phyloP scores from a whole-genome alignment of 1,140 invertebrate species.

The Chionoecetes opilio region DNA sequence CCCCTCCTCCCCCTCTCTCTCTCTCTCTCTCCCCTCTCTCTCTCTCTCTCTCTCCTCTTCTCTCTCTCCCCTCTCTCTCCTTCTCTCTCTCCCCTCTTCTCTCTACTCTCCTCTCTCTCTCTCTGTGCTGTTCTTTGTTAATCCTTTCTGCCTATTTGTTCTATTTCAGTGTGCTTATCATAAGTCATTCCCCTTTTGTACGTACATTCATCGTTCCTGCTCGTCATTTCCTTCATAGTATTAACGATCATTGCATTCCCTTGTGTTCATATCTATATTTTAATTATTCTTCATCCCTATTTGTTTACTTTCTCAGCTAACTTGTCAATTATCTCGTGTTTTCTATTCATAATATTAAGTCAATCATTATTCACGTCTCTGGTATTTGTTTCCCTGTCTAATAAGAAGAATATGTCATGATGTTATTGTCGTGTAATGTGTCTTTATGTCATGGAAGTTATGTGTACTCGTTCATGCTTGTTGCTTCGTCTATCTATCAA shows the following conservation, averaged over 20 bases:
- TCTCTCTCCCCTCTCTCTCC: too few species aligned
- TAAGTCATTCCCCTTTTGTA: background rate
- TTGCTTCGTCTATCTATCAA: background rate
- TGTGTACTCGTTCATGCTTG: background rate
- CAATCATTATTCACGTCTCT: too few species aligned
- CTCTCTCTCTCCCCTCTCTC: constrained; percentile 24
- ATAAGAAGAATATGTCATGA: too few species aligned
- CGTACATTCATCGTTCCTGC: background rate
- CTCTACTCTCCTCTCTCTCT: background rate
- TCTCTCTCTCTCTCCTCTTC: background rate
- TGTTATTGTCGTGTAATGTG: too few species aligned
- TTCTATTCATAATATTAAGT: too few species aligned
- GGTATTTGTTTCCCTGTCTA: too few species aligned
- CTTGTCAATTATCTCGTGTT: too few species aligned
- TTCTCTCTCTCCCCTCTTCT: background rate
- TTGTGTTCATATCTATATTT: background rate
- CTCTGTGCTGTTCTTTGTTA: background rate
- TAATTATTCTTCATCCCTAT: background rate
- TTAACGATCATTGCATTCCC: too few species aligned
- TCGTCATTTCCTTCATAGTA: background rate
- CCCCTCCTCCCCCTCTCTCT: background rate
- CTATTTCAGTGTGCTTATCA: background rate
- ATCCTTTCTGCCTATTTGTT: background rate
- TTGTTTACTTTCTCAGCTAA: background rate
- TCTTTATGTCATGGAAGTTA: background rate